Conservation (phyloP, 2,113 vertebrate genomes). For the Eptesicus fuscus region DNA sequence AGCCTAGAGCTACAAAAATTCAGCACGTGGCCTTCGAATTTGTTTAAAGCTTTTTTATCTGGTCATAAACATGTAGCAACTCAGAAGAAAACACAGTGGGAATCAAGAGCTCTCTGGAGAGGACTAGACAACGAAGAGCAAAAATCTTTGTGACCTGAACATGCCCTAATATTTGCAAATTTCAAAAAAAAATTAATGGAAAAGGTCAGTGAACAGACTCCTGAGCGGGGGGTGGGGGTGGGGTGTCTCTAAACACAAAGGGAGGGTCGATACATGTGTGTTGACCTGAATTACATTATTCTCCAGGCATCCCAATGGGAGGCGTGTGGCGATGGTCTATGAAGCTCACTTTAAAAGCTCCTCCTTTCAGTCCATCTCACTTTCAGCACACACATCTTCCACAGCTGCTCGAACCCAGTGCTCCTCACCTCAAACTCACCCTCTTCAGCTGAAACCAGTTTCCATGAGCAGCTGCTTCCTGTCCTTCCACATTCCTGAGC, state of each 20-base stretch:
- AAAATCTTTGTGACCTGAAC: neutral
- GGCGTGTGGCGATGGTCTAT: neutral
- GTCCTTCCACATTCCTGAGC: neutral
- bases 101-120: neutral
- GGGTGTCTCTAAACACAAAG: neutral
- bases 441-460: neutral
- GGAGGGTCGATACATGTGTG: neutral
- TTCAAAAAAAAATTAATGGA: neutral
- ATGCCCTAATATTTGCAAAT: neutral
- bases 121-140: neutral
- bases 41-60: neutral
- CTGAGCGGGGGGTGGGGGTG: neutral
- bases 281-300: neutral
- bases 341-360: neutral
- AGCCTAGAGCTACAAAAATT: neutral
- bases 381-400: neutral
- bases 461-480: neutral
- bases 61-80: neutral
- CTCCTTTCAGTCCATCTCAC: neutral
- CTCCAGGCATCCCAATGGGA: neutral
- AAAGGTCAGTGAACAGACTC: neutral
- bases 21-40: neutral
- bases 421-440: neutral
- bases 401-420: rapidly evolving
- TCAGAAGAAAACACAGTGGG: neutral